Conservation (phyloP, 2,797 vertebrate species). For the Siniperca undulata region DNA sequence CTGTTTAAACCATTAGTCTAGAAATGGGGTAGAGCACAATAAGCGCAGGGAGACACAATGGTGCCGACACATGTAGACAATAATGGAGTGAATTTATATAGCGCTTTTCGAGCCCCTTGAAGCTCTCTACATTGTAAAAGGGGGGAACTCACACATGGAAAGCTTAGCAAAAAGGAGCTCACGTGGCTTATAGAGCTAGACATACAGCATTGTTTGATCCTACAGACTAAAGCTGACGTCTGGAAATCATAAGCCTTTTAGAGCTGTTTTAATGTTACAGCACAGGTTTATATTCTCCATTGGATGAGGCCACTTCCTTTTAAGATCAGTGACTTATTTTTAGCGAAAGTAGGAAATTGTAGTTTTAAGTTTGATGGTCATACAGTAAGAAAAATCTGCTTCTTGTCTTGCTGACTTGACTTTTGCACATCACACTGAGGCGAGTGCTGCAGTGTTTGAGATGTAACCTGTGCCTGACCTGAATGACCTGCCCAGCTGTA, state of each 20-base stretch:
- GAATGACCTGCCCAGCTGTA: constrained; percentile 60
- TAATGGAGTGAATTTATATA: constrained; percentile 73
- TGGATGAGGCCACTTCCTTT: constrained; percentile 11
- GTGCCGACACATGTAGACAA: constrained; percentile 75
- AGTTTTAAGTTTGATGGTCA: constrained; percentile 31
- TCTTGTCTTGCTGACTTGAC: constrained; percentile 1
- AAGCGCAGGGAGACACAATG: constrained; percentile 47
- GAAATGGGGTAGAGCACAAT: constrained; percentile 57
- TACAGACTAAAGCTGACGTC: constrained; percentile 43
- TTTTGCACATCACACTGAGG: background rate
- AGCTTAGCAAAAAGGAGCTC: constrained; percentile 43
- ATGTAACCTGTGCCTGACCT: constrained; percentile 59
- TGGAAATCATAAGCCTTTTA: constrained; percentile 66
- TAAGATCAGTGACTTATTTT: constrained; percentile 16
- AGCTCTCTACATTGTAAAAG: constrained; percentile 61
- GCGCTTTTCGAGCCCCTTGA: constrained; percentile 66
- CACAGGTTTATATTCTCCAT: constrained; percentile 31
- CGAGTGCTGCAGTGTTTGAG: constrained; percentile 5
- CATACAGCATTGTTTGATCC: constrained; percentile 67
- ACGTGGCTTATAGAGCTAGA: constrained; percentile 53
- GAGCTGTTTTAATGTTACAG: constrained; percentile 43
- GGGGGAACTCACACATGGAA: constrained; percentile 70
- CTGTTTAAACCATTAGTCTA: constrained; percentile 79
- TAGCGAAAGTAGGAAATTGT: constrained; percentile 33
- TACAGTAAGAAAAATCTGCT: constrained; percentile 1